These are phyloP conservation scores for Atherinomorus stipes DNA, from an alignment of 2,113 vertebrate genomes.

Conservation along the genomic window DNA sequence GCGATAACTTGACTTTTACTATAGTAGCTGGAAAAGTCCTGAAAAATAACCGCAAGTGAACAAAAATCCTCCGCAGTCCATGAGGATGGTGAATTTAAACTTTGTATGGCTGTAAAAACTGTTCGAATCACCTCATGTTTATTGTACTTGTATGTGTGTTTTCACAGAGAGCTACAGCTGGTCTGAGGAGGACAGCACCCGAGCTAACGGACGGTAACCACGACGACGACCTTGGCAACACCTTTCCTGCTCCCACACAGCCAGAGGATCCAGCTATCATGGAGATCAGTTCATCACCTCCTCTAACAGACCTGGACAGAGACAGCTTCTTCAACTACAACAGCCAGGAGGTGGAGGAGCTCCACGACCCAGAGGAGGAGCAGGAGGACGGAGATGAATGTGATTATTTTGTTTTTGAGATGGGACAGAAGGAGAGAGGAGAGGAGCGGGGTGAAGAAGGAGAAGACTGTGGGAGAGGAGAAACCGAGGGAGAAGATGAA, in stretches of 20 bases:
- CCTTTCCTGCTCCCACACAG: slow-evolving; percentile 15
- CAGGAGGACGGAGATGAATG: slow-evolving; percentile 45
- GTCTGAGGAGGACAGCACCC: slow-evolving; percentile 58
- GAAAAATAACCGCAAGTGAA: too few species aligned
- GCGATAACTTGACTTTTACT: too few species aligned
- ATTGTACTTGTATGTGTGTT: slow-evolving; percentile 21
- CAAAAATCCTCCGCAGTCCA: too few species aligned
- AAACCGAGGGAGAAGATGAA: not conserved
- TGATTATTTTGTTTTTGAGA: slow-evolving; percentile 64
- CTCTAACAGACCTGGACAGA: slow-evolving; percentile 38
- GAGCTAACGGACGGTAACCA: slow-evolving; percentile 67
- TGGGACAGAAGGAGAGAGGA: slow-evolving; percentile 11
- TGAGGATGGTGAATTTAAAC: too few species aligned
- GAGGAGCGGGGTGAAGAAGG: not conserved
- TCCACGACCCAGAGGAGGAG: slow-evolving; percentile 14
- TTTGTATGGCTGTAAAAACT: too few species aligned
- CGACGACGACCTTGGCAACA: slow-evolving; percentile 8
- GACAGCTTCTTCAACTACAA: slow-evolving; percentile 41
- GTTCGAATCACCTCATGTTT: too few species aligned
- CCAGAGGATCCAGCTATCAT: slow-evolving; percentile 50
- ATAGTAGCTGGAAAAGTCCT: too few species aligned
- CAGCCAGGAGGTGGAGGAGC: slow-evolving; percentile 39
- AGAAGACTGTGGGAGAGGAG: not conserved
- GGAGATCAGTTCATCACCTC: slow-evolving; percentile 64
- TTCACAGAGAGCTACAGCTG: slow-evolving; percentile 73